These are phyloP conservation scores for Chitala chitala DNA, from an alignment of 2,113 vertebrate genomes.

Conservation along the genomic window DNA sequence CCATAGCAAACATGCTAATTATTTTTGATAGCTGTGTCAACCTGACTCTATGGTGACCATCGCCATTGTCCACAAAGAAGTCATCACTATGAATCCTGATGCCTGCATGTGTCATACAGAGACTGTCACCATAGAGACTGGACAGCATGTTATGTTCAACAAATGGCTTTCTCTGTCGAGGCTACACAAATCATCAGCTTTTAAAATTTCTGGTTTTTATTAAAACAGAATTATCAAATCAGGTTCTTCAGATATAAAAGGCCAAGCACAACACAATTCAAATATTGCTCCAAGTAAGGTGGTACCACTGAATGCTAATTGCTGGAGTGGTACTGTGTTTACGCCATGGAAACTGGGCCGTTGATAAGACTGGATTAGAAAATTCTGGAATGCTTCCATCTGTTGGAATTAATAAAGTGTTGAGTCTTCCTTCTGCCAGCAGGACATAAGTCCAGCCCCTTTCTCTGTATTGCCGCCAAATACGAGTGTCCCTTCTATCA, in stretches of 20 bases:
- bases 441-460: not conserved
- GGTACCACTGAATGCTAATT: not conserved
- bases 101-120: not conserved
- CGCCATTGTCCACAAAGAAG: too few species aligned
- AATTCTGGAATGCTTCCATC: not conserved
- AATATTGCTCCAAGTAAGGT: not conserved
- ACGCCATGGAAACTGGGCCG: not conserved
- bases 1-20: not conserved
- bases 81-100: not conserved
- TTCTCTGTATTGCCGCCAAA: not conserved
- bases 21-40: not conserved
- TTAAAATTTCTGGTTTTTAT: not conserved
- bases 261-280: not conserved
- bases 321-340: not conserved
- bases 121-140: not conserved
- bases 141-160: not conserved
- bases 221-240: too few species aligned
- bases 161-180: not conserved
- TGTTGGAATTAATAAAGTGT: slow-evolving; percentile 5
- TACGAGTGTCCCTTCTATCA: not conserved
- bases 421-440: not conserved
- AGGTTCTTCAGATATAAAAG: too few species aligned
- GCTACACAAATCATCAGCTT: not conserved
- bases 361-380: not conserved
- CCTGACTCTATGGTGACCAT: not conserved